Conservation (phyloP, 1,140 invertebrate species). For the Lucilia sericata region DNA sequence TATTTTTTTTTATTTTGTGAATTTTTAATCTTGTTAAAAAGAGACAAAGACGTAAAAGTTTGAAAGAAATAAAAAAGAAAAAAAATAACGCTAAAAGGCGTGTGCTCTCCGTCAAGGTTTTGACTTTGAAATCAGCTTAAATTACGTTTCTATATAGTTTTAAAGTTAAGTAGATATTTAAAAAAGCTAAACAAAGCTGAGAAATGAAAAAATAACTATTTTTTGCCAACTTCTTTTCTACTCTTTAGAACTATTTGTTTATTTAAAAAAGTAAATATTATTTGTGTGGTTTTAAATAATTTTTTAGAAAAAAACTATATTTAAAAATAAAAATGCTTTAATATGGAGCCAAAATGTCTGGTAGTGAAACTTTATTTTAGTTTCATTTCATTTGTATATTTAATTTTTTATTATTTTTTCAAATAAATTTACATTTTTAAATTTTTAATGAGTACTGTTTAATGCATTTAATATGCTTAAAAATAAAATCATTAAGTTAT, state of each 20-base stretch:
- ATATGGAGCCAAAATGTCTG: slow-evolving; percentile 36
- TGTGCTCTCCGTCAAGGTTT: slow-evolving; percentile 47
- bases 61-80: neutral
- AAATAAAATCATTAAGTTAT: slow-evolving; percentile 11
- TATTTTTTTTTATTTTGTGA: neutral
- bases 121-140: slow-evolving; percentile 48
- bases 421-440: slow-evolving; percentile 18
- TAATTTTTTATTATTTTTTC: neutral
- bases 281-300: too few relatives aligned
- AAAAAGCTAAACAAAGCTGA: too few relatives aligned
- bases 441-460: slow-evolving; percentile 18
- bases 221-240: too few relatives aligned
- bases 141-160: slow-evolving; percentile 19
- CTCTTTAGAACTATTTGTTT: too few relatives aligned
- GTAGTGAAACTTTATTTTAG: slow-evolving; percentile 35
- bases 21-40: slow-evolving; percentile 13
- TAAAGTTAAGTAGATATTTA: too few relatives aligned
- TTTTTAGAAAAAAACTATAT: neutral
- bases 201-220: too few relatives aligned
- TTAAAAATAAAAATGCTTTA: neutral
- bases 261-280: too few relatives aligned
- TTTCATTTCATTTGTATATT: neutral
- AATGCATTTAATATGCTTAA: slow-evolving; percentile 40
- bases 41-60: neutral
- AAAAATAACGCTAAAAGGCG: slow-evolving; percentile 40